These are phyloP conservation scores for Sebastes matsubarae DNA, from an alignment of 2,797 vertebrate genomes.

Conservation along the genomic window DNA sequence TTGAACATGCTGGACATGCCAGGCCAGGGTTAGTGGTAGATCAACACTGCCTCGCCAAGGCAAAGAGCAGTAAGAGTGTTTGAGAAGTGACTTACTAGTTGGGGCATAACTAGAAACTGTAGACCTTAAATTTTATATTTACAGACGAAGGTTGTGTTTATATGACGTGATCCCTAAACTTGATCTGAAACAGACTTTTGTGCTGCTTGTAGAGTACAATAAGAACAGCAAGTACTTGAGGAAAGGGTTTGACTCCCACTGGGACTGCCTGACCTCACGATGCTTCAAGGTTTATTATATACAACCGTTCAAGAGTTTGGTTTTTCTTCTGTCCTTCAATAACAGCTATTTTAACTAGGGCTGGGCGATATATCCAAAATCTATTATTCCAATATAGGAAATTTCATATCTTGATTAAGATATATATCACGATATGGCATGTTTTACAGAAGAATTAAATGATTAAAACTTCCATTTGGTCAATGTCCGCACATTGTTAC, in stretches of 20 bases:
- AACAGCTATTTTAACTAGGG: too few relatives aligned
- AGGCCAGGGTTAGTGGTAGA: background rate
- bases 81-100: background rate
- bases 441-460: too few relatives aligned
- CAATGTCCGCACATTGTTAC: too few relatives aligned
- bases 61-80: background rate
- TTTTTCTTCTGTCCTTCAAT: too few relatives aligned
- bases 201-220: background rate
- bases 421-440: too few relatives aligned
- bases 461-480: too few relatives aligned
- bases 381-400: too few relatives aligned
- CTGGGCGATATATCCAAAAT: too few relatives aligned
- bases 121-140: background rate
- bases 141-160: background rate
- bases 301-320: background rate
- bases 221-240: background rate
- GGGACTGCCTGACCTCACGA: background rate
- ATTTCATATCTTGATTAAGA: too few relatives aligned
- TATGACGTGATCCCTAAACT: background rate
- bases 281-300: background rate
- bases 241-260: background rate
- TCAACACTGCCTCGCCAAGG: background rate
- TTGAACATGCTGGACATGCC: slow-evolving; percentile 2
- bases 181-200: background rate
- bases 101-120: background rate